Conservation (phyloP, 2,113 vertebrate genomes). For the Podiceps cristatus region DNA sequence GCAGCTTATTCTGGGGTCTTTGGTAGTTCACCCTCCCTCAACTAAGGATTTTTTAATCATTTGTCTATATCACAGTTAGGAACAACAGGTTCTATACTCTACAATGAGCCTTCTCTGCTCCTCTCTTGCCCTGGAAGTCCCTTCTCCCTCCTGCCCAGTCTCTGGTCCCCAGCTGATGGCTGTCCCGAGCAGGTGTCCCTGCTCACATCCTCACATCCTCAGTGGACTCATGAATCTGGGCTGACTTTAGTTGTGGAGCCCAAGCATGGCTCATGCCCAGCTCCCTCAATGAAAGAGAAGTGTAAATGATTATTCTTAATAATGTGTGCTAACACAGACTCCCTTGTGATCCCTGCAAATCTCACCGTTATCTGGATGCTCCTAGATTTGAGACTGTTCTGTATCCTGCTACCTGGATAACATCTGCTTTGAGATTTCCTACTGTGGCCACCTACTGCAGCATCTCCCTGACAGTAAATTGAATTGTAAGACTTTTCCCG, state of each 20-base stretch:
- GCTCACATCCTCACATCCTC: rapidly evolving
- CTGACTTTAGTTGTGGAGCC: neutral
- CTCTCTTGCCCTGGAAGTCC: neutral
- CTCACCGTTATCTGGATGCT: neutral
- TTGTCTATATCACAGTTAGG: neutral
- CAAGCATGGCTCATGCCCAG: rapidly evolving
- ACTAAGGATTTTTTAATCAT: neutral
- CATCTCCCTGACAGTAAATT: neutral
- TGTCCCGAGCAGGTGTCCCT: neutral
- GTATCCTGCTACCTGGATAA: neutral
- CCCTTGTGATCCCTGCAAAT: neutral
- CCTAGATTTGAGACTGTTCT: neutral
- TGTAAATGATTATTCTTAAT: neutral
- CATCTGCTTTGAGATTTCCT: neutral
- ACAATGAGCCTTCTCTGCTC: neutral
- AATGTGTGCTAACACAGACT: neutral
- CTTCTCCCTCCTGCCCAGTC: neutral
- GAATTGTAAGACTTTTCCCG: neutral
- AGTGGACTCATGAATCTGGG: neutral
- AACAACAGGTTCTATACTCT: neutral
- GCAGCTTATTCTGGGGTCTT: neutral
- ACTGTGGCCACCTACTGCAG: neutral
- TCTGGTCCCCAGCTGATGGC: neutral
- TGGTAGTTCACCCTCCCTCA: no score
- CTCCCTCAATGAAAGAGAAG: neutral